Evolutionary conservation across 2,888 invertebrate genomes (phyloP), one percentile per base, ranked within the genome.

Genomic region (Trissolcus brochymenae): DNA sequence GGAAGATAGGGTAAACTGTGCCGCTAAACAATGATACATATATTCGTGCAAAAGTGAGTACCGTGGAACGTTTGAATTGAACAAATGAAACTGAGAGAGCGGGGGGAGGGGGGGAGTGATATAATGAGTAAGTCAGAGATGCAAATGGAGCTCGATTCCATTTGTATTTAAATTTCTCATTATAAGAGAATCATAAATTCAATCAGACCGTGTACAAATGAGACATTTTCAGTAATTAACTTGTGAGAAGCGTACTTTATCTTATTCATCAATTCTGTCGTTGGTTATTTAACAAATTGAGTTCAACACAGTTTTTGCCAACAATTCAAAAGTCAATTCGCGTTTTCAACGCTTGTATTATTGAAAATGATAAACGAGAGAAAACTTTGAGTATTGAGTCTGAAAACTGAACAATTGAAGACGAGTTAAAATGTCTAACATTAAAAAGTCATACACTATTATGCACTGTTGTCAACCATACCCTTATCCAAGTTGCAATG

Each of bases 401-500:
- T 40, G 40, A 2, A 19, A 55, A 19, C 17, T 57, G 7, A 43
- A 19, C 11, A 59, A 46, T 56, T 43, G 13, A 46, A 54, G 49
- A 55, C 4, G 9, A 50, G 11, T 68, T 46, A 7, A 50, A 17
- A 60, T 49, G 17, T 35, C 59, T 56, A 71, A 72, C 54, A 65
- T 49, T 54, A 53, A 64, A 65, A 43, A 41, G 41, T 68, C 43
- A 62, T 60, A 66, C 41, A 61, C 9, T 64, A 40, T 62, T 54
- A 57, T 62, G 43, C 62, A 66, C 66, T 66, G 66, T 61, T 62
- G 19, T 76, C 56, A 65, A 66, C 56, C 76, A 76, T 76, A 72
- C 76, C 67, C 62, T 76, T 6, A 67, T 76, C 76, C 76, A 70
- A 65, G 66, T 71, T 71, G 60, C 40, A 76, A 66, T 71, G 65